These are phyloP conservation scores for Eptesicus fuscus DNA, from an alignment of 2,113 vertebrate species.

Conservation along the genomic window DNA sequence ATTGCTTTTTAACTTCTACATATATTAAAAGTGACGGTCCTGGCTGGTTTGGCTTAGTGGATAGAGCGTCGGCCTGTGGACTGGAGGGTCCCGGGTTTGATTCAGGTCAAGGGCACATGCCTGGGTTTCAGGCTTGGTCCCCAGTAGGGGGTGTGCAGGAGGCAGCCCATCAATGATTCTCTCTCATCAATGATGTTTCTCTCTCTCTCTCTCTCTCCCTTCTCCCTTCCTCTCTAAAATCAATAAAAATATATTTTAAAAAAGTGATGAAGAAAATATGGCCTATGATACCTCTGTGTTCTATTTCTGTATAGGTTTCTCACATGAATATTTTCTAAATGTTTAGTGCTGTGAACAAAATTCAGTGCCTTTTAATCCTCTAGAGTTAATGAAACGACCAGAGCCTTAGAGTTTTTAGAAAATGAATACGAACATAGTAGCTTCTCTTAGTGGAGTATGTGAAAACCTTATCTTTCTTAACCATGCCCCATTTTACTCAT, in stretches of 20 bases:
- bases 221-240: no score
- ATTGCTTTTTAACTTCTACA: slow-evolving; percentile 40
- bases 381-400: slow-evolving; percentile 35
- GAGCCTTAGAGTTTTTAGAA: slow-evolving; percentile 20
- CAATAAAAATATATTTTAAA: no score
- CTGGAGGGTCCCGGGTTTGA: no score
- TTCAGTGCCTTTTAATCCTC: slow-evolving; percentile 32
- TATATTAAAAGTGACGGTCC: not conserved
- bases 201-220: no score
- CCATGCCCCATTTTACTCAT: not conserved
- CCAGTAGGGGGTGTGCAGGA: no score
- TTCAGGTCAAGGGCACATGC: no score
- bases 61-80: no score
- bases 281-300: slow-evolving; percentile 40
- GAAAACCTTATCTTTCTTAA: not conserved
- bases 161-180: no score
- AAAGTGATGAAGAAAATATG: slow-evolving; percentile 11
- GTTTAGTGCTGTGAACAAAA: slow-evolving; percentile 35
- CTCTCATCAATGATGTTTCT: no score
- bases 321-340: slow-evolving; percentile 41
- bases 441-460: not conserved
- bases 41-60: no score
- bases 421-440: not conserved
- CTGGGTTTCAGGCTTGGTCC: no score
- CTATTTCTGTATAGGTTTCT: slow-evolving; percentile 46